Base-by-base conservation (phyloP, 2,113 vertebrate genomes). In the Vulpes ferrilata region DNA sequence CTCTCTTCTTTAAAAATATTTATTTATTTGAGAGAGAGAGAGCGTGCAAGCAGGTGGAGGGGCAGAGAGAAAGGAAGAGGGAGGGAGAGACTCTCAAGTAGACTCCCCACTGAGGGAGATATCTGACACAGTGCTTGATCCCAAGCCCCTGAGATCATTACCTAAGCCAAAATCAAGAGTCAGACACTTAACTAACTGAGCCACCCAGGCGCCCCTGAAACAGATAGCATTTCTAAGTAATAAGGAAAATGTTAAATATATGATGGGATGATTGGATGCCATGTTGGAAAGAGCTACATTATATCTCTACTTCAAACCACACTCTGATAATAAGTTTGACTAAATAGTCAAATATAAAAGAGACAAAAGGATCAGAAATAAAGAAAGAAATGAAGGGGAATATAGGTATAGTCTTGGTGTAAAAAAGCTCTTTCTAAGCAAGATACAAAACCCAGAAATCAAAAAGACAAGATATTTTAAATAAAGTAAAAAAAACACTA, bases 401-500 rank as follows among this genome's bases (percentile, higher is more conserved):
- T 74, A 93, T 64, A 79, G 23, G 62, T 62, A 43, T 12, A 79
- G 62, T 92, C 19, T 89, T 92, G 53, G 13, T 78, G 30, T 79
- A 35, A 84, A 84, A 78, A 93, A 89, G 32, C 43, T 86, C 43
- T 90, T 93, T 89, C 8, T 38, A 91, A 85, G n/a, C 38, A 95
- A 88, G 53, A 35, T 84, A 71, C 3, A 92, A 55, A 92, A 78
- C 53, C 25, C 15, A 22, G 35, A 92, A 88, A 12, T 78, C 25
- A 55, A 83, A 64, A 78, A 92, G n/a, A 23, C 25, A 11, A 73
- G 20, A 12, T 23, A 22, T 62, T 60, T 60, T 60, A 10, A 88
- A 67, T 65, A 59, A 88, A n/a, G 32, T 74, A 60, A 88, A 87
- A 87, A 76, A 32, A 43, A 78, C 5, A 32, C 12, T 85, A 89